Percentiles rank a stretch among this genome's conserved stretches.
These are phyloP conservation scores for Eulimnadia texana DNA, from an alignment of 1,140 invertebrate species.

Conservation along the genomic window DNA sequence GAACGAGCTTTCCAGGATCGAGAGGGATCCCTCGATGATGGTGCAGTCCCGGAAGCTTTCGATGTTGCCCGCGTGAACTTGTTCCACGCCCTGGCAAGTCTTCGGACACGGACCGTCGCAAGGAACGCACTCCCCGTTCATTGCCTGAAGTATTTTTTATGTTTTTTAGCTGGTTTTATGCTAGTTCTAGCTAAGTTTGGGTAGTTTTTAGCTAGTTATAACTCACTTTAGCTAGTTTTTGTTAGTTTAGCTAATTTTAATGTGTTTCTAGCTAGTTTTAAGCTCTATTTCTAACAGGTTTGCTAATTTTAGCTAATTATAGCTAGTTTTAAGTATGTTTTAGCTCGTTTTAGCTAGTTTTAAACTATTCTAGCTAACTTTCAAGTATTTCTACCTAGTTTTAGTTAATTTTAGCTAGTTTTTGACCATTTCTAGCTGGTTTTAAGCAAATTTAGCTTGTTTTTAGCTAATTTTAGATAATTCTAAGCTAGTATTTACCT, in stretches of 20 bases:
- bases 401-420: background rate
- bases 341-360: constrained; percentile 44
- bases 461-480: background rate
- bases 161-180: background rate
- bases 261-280: constrained; percentile 12
- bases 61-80: constrained; percentile 76
- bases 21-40: constrained; percentile 84
- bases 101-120: constrained; percentile 92
- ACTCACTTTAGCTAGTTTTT: too few species aligned
- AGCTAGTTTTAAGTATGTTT: constrained; percentile 12
- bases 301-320: background rate
- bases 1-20: constrained; percentile 78
- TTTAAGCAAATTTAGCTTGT: background rate
- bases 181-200: background rate
- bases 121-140: constrained; percentile 75
- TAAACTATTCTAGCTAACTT: constrained; percentile 10
- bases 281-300: constrained; percentile 61
- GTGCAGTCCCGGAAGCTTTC: constrained; percentile 81
- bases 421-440: background rate
- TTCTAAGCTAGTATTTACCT: constrained; percentile 29
- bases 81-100: constrained; percentile 56
- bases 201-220: too few species aligned
- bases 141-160: constrained; percentile 31
- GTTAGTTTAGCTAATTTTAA: background rate
- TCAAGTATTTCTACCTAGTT: constrained; percentile 53